Conservation (phyloP, 1,140 invertebrate species). For the Drosophila miranda region DNA sequence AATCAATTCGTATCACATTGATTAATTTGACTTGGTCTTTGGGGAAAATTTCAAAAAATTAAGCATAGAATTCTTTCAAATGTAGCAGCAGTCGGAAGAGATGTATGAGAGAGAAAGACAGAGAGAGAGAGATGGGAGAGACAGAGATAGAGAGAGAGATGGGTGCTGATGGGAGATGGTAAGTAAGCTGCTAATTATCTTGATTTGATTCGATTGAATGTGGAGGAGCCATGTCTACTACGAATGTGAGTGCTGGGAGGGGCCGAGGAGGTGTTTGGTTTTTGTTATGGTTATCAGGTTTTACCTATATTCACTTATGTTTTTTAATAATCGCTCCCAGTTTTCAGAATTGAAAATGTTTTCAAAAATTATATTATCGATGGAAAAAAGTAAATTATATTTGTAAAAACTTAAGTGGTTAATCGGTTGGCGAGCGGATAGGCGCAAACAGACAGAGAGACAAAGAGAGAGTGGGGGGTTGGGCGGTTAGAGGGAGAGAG, state of each 20-base stretch:
- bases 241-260: conserved; percentile 42
- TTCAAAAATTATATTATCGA: conserved; percentile 76
- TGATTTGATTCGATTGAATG: conserved; percentile 35
- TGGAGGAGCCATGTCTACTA: conserved; percentile 48
- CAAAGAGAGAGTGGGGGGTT: background rate
- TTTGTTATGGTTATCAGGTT: conserved; percentile 50
- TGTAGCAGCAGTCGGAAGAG: conserved; percentile 34
- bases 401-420: conserved; percentile 53
- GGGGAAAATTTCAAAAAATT: conserved; percentile 51
- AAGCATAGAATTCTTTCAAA: conserved; percentile 57
- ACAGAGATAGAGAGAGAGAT: conserved; percentile 32
- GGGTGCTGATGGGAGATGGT: conserved; percentile 51
- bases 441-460: conserved; percentile 6
- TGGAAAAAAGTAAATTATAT: conserved; percentile 70
- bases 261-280: conserved; percentile 19
- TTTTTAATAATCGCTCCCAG: conserved; percentile 83
- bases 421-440: conserved; percentile 17
- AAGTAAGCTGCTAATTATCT: conserved; percentile 64
- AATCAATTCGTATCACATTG: conserved; percentile 75
- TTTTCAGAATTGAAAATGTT: conserved; percentile 82
- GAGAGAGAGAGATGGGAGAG: conserved; percentile 25
- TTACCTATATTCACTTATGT: conserved; percentile 83
- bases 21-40: conserved; percentile 60
- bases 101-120: conserved; percentile 14
- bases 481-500: conserved; percentile 11